Evolutionary conservation across 2,797 vertebrate species (phyloP).

Genomic region (Pseudocheirus occidentalis): DNA sequence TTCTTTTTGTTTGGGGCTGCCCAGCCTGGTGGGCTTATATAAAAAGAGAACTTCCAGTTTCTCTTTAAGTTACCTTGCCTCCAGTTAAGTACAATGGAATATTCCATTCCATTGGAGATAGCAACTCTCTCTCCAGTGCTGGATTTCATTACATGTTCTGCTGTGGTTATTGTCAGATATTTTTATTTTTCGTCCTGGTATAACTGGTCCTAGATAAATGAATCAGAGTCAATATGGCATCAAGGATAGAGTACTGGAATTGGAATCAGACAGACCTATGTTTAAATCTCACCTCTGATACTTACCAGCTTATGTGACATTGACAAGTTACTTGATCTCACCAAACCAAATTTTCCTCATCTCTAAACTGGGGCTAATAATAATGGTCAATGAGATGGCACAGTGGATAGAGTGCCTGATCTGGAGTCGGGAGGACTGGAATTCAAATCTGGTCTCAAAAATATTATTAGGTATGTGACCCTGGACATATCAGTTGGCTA

Average conservation of each 20-base stretch:
- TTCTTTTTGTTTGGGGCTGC: not conserved
- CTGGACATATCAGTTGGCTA: not conserved
- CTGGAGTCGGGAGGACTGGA: not conserved
- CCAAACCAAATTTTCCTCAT: not conserved
- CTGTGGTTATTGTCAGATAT: not conserved
- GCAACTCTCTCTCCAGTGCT: not conserved
- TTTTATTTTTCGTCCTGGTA: not conserved
- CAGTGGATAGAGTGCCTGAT: not conserved
- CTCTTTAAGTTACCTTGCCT: not conserved
- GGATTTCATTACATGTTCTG: not conserved
- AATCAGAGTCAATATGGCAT: not conserved
- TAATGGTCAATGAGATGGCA: not conserved
- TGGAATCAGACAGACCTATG: not conserved
- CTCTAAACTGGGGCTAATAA: not conserved
- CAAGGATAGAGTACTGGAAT: not conserved
- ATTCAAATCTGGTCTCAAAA: not conserved
- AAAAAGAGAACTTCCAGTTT: not conserved
- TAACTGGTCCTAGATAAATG: not conserved
- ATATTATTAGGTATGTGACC: not conserved
- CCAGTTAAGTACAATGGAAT: not conserved
- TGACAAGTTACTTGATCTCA: not conserved
- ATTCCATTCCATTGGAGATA: no score
- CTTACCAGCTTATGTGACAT: not conserved
- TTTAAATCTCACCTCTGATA: not conserved
- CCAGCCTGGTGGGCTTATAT: not conserved